phyloP scores from a whole-genome alignment of 2,797 vertebrate species.

The Dryobates pubescens region DNA sequence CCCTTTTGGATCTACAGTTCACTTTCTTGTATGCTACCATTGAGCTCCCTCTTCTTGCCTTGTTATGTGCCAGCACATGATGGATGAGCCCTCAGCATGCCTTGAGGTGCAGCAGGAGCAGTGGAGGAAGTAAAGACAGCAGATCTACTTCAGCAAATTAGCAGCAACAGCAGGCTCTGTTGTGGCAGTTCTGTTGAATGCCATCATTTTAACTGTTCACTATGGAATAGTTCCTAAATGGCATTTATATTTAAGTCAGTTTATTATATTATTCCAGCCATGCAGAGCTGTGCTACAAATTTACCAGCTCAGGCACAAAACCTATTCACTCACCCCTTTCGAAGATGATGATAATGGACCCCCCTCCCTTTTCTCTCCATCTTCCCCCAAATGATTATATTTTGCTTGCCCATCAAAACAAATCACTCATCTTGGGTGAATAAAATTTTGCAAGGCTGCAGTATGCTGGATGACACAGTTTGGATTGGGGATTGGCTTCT shows the following conservation, averaged over 20 bases:
- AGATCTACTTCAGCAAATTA: slow-evolving; percentile 53
- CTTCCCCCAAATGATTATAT: slow-evolving; percentile 15
- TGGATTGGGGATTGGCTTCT: not conserved
- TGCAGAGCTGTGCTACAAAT: slow-evolving; percentile 18
- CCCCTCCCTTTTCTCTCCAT: not conserved
- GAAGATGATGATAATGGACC: not conserved
- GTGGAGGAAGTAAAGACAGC: not conserved
- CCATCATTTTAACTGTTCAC: slow-evolving; percentile 45
- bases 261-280: slow-evolving; percentile 48
- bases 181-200: slow-evolving; percentile 40
- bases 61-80: slow-evolving; percentile 11
- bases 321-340: slow-evolving; percentile 2
- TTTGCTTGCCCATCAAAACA: slow-evolving; percentile 45
- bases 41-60: not conserved
- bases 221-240: slow-evolving; percentile 28
- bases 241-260: slow-evolving; percentile 27
- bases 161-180: slow-evolving; percentile 10
- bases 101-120: slow-evolving; percentile 37
- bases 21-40: not conserved
- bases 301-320: slow-evolving; percentile 46
- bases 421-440: slow-evolving; percentile 27
- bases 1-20: slow-evolving; percentile 11
- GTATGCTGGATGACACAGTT: not conserved
- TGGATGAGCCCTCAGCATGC: slow-evolving; percentile 43
- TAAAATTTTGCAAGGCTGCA: slow-evolving; percentile 19